Conservation (phyloP, 2,888 invertebrate species). For the Hirtodrosophila trivittata region DNA sequence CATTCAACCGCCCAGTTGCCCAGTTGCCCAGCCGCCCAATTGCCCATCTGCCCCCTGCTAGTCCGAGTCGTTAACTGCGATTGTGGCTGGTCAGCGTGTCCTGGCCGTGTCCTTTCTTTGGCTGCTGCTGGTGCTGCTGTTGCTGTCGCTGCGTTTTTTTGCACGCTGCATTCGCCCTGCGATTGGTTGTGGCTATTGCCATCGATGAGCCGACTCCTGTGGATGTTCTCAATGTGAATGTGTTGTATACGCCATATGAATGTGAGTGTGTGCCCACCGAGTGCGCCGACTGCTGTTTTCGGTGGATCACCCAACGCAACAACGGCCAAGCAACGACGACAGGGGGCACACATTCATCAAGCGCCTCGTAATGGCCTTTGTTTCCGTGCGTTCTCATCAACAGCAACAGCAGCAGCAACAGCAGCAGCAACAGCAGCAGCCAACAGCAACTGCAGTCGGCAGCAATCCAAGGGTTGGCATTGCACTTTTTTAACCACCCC, state of each 20-base stretch:
- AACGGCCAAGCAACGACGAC: slow-evolving; percentile 13
- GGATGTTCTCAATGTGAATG: slow-evolving; percentile 1
- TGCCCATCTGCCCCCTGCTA: background rate
- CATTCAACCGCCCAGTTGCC: slow-evolving; percentile 1
- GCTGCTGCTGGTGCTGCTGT: slow-evolving; percentile 45
- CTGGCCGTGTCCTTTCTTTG: slow-evolving; percentile 44
- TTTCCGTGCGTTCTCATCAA: slow-evolving; percentile 40
- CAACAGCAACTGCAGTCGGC: slow-evolving; percentile 12
- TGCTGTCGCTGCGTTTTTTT: slow-evolving; percentile 68
- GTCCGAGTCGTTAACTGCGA: slow-evolving; percentile 8
- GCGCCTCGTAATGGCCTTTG: slow-evolving; percentile 31
- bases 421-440: slow-evolving; percentile 15
- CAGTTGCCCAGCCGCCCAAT: slow-evolving; percentile 3
- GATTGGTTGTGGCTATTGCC: slow-evolving; percentile 68
- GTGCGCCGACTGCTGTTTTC: slow-evolving; percentile 9
- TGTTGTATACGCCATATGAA: background rate
- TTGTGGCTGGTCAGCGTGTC: slow-evolving; percentile 68
- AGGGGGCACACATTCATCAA: slow-evolving; percentile 43
- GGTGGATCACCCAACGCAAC: slow-evolving; percentile 31
- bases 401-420: slow-evolving; percentile 7
- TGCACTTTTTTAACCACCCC: slow-evolving; percentile 52
- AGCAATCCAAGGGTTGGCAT: slow-evolving; percentile 45
- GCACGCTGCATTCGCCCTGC: slow-evolving; percentile 73
- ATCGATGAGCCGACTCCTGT: slow-evolving; percentile 61
- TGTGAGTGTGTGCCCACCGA: slow-evolving; percentile 3